A percentile compares a stretch with the other conserved stretches of the same genome.
Conservation (phyloP, 2,113 vertebrate genomes). For the Muscicapa adusta region DNA sequence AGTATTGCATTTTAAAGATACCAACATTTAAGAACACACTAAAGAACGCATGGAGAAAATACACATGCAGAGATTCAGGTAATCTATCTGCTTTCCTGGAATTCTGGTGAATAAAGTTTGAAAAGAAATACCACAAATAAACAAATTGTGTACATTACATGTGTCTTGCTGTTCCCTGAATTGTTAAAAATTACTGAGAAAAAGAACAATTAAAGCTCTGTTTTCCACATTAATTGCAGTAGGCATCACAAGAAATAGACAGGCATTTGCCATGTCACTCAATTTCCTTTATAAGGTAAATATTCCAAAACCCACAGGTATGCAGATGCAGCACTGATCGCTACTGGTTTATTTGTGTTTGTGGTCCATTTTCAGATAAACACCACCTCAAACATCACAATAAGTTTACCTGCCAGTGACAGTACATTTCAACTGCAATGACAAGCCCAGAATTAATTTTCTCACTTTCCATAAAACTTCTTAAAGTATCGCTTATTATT, state of each 20-base stretch:
- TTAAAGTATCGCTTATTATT: background rate
- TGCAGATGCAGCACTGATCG: background rate
- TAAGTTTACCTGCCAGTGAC: background rate
- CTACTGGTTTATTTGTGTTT: background rate
- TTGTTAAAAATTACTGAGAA: background rate
- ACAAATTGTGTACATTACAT: background rate
- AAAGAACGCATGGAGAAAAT: background rate
- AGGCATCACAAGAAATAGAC: background rate
- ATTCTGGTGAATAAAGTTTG: background rate
- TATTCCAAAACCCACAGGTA: background rate
- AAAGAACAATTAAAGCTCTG: background rate
- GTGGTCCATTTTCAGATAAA: background rate
- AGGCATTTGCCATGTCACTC: background rate
- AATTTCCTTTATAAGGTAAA: background rate
- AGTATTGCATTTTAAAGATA: conserved; percentile 31
- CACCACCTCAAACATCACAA: background rate
- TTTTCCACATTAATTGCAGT: background rate
- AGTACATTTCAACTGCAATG: background rate
- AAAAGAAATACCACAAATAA: background rate
- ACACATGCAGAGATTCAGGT: background rate
- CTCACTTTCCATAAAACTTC: background rate
- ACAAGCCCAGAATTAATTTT: background rate
- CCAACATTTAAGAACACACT: background rate
- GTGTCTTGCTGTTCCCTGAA: background rate
- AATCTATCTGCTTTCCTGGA: background rate